Percentiles rank a stretch among this genome's conserved stretches.
Conservation (phyloP, 2,888 invertebrate species). For the Elmis aenea region DNA sequence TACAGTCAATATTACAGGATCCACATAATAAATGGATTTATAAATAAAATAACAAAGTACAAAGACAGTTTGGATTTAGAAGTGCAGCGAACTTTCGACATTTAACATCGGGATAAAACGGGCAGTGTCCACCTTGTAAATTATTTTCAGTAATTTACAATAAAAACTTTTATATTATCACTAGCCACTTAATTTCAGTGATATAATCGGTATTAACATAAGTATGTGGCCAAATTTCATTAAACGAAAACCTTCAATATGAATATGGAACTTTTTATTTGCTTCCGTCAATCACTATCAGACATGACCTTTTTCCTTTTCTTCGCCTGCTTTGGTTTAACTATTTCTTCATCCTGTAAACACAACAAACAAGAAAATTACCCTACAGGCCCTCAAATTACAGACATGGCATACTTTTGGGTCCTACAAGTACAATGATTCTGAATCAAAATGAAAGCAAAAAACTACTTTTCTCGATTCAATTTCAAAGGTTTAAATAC, state of each 20-base stretch:
- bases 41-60: too few relatives aligned
- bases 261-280: slow-evolving; percentile 19
- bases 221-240: slow-evolving; percentile 4
- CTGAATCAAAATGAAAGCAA: too few relatives aligned
- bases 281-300: slow-evolving; percentile 81
- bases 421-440: too few relatives aligned
- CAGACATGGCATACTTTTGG: too few relatives aligned
- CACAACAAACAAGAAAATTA: slow-evolving; percentile 20
- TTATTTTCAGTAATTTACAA: slow-evolving; percentile 17
- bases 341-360: slow-evolving; percentile 83
- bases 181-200: slow-evolving; percentile 25
- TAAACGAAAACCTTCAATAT: slow-evolving; percentile 8
- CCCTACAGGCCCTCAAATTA: too few relatives aligned
- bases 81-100: too few relatives aligned
- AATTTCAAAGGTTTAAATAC: too few relatives aligned
- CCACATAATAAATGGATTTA: not conserved
- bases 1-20: slow-evolving; percentile 26
- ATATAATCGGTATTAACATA: too few relatives aligned
- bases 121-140: slow-evolving; percentile 34
- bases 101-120: slow-evolving; percentile 27
- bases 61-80: too few relatives aligned
- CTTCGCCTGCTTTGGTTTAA: slow-evolving; percentile 86
- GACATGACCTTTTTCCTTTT: slow-evolving; percentile 88
- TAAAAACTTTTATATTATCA: slow-evolving; percentile 24
- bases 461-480: too few relatives aligned